phyloP scores from a whole-genome alignment of 2,113 vertebrate genomes.

The Silurus meridionalis region DNA sequence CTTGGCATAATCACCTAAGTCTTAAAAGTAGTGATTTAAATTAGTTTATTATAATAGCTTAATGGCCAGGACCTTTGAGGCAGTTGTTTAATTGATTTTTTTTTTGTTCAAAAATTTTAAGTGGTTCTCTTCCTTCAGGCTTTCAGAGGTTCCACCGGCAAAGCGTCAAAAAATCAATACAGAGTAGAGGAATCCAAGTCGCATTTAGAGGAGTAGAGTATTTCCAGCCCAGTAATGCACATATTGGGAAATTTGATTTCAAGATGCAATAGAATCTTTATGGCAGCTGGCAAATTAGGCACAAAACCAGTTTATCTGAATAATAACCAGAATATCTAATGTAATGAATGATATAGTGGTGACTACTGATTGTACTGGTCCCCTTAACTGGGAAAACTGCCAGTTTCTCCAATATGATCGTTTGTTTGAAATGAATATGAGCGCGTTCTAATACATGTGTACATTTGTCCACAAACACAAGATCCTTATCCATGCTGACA shows the following conservation, averaged over 20 bases:
- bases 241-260: neutral
- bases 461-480: neutral
- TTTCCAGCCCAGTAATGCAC: neutral
- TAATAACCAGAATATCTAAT: constrained; percentile 22
- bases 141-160: neutral
- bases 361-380: neutral
- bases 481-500: neutral
- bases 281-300: neutral
- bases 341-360: constrained; percentile 4
- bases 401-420: neutral
- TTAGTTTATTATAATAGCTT: neutral
- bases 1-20: neutral
- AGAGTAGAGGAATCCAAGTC: neutral
- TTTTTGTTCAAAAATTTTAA: constrained; percentile 1
- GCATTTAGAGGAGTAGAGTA: constrained; percentile 26
- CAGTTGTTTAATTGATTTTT: constrained; percentile 1
- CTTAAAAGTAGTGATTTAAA: neutral
- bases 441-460: neutral
- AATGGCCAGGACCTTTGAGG: neutral
- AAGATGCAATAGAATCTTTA: constrained; percentile 24
- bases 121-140: neutral
- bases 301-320: constrained; percentile 32
- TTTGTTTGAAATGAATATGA: neutral
- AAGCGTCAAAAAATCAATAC: constrained; percentile 29
- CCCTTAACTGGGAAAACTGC: neutral